Conservation (phyloP, 2,113 vertebrate genomes). For the Steatornis caripensis region DNA sequence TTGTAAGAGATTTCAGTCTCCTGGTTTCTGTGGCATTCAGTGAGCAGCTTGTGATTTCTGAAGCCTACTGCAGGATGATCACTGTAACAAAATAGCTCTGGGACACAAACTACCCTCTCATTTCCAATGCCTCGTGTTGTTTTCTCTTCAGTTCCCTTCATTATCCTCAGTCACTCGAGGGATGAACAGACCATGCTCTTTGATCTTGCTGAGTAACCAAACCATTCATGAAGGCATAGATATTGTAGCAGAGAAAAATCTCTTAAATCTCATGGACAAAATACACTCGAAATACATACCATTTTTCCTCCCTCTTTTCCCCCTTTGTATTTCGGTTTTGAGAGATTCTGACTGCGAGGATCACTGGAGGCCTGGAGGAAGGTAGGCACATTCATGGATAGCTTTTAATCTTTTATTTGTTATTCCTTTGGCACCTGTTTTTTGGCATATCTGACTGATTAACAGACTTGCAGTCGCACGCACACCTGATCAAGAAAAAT, state of each 20-base stretch:
- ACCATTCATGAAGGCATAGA: not conserved
- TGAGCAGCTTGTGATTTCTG: not conserved
- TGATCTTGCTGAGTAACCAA: not conserved
- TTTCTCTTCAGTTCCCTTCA: not conserved
- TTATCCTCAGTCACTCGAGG: not conserved
- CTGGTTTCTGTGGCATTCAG: not conserved
- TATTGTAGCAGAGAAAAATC: not conserved
- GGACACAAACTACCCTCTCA: not conserved
- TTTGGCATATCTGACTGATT: not conserved
- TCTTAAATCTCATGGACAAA: not conserved
- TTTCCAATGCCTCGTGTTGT: not conserved
- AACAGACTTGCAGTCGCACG: not conserved
- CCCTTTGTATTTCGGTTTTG: not conserved
- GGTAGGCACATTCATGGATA: not conserved
- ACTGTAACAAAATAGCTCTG: not conserved
- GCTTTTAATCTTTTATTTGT: not conserved
- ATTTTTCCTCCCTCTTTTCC: accelerated
- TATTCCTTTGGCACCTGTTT: not conserved
- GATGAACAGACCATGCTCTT: not conserved
- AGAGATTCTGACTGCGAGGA: not conserved
- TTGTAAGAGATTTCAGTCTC: not conserved
- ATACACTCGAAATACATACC: not conserved
- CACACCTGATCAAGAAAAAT: not conserved
- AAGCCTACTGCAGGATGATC: not conserved
- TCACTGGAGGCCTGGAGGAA: not conserved